These are phyloP conservation scores for Plecturocebus donacophilus DNA, from an alignment of 2,113 vertebrate genomes.

Conservation along the genomic window DNA sequence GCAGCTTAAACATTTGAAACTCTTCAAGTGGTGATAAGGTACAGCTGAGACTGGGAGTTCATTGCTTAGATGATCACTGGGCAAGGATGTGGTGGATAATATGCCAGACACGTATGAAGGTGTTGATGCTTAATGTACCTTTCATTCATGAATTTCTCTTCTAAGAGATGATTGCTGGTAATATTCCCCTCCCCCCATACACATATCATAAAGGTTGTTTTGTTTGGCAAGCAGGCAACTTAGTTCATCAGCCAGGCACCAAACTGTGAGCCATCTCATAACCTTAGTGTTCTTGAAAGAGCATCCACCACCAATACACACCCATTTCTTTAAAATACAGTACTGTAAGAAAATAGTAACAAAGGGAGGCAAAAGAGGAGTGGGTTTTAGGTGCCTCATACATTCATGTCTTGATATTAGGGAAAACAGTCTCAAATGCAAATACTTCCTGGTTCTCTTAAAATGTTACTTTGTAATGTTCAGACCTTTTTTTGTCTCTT, in stretches of 20 bases:
- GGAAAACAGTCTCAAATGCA: not conserved
- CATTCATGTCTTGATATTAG: not conserved
- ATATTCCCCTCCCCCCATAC: not conserved
- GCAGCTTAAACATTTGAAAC: not conserved
- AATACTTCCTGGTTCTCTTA: not conserved
- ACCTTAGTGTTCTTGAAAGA: not conserved
- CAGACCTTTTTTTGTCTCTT: not conserved
- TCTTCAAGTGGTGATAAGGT: not conserved
- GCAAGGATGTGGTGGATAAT: not conserved
- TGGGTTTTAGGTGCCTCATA: not conserved
- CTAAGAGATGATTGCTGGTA: not conserved
- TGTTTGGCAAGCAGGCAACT: not conserved
- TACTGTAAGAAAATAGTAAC: not conserved
- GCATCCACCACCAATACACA: not conserved
- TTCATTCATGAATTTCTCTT: not conserved
- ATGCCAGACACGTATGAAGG: not conserved
- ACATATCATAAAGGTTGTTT: not conserved
- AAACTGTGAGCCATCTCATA: not conserved
- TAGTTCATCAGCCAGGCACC: not conserved
- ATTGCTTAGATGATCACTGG: not conserved
- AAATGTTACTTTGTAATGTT: not conserved
- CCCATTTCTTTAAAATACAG: not conserved
- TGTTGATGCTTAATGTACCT: not conserved
- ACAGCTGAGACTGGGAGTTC: not conserved
- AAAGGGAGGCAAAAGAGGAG: not conserved